Evolutionary conservation across 2,797 vertebrate genomes (phyloP).

Genomic region (Percopsis omiscomaycus): DNA sequence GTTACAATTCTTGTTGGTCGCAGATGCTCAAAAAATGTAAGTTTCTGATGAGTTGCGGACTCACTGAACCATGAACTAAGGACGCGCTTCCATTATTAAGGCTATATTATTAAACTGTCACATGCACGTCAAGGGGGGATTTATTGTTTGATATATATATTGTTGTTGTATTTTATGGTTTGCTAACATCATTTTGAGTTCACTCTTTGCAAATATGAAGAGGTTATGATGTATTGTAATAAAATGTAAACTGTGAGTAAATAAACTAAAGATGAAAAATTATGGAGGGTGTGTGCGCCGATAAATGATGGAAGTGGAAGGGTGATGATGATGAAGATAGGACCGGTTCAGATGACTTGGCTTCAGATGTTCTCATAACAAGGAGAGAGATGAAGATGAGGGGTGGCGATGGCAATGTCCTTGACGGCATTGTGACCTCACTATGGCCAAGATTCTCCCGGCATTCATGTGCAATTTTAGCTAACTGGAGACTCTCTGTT

Average conservation of each 20-base stretch:
- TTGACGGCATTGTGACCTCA: background rate
- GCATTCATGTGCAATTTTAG: no score
- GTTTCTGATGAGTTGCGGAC: slow-evolving; percentile 11
- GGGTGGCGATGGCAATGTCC: background rate
- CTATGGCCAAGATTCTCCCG: no score
- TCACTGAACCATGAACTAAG: slow-evolving; percentile 30
- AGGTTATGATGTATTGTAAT: no score
- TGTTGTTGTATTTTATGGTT: no score
- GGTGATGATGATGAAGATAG: slow-evolving; percentile 13
- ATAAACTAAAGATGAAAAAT: no score
- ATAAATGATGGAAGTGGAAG: slow-evolving; percentile 33
- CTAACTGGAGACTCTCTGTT: no score
- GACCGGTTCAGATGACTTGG: background rate
- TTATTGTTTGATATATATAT: no score
- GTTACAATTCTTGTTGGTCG: no score
- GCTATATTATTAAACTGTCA: background rate
- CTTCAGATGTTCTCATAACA: background rate
- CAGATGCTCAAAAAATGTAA: slow-evolving; percentile 11
- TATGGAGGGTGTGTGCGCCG: background rate
- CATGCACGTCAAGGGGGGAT: no score
- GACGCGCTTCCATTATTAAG: slow-evolving; percentile 17
- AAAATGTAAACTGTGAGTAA: no score
- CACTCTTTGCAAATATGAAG: no score
- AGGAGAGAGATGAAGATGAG: background rate
- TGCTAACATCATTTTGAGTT: no score